These are phyloP conservation scores for Myotis brandtii DNA, from an alignment of 2,113 vertebrate genomes.

Conservation along the genomic window DNA sequence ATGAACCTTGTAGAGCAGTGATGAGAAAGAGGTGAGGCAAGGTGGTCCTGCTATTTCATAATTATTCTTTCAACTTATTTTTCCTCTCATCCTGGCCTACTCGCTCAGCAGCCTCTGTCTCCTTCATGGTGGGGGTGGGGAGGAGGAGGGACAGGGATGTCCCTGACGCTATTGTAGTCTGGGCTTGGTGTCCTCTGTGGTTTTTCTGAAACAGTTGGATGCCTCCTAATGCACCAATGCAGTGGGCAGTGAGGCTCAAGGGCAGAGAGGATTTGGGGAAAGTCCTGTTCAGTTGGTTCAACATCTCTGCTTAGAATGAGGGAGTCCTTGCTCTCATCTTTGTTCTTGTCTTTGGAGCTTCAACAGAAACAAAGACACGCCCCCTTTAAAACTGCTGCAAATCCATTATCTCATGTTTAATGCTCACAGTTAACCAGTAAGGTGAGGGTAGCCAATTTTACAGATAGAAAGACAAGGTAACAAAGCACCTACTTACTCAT, in stretches of 20 bases:
- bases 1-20: too few relatives aligned
- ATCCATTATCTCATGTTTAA: not conserved
- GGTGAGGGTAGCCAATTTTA: not conserved
- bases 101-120: not conserved
- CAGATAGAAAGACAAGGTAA: not conserved
- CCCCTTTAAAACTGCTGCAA: not conserved
- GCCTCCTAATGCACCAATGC: not conserved
- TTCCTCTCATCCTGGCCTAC: not conserved
- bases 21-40: not conserved
- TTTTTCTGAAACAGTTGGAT: too few relatives aligned
- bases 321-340: not conserved
- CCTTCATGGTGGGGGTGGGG: not conserved
- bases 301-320: not conserved
- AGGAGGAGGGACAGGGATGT: fast-evolving
- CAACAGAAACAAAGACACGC: not conserved
- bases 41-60: fast-evolving
- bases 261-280: not conserved
- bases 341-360: not conserved
- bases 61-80: not conserved
- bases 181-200: not conserved
- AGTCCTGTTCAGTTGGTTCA: not conserved
- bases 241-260: not conserved
- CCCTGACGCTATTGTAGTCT: not conserved
- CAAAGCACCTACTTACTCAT: not conserved
- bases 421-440: not conserved